Evolutionary conservation across 2,888 invertebrate genomes (phyloP), one percentile per base, ranked within the genome.

Genomic region (Acrobasis consociella): DNA sequence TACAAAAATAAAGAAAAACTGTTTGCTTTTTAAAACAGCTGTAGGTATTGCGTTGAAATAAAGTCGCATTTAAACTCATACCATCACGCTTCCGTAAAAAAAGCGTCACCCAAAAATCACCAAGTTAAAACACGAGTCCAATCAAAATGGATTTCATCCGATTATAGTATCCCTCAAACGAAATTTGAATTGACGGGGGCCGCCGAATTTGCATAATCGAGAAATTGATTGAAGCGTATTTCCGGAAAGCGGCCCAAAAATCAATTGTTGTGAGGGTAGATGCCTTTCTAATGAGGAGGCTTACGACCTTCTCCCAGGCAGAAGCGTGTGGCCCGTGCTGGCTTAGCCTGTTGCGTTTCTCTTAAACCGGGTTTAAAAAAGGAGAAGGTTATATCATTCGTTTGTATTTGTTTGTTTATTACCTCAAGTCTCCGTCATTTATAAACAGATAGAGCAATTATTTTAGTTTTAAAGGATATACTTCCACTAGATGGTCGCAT

Each of bases 151-250:
- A 78, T 77, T 79, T 82, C 74, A 78, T 80, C 82, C 80, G 78
- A 82, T 85, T 77, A 77, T 74, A 74, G 73, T 77, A 74, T 70
- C 70, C 75, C 74, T 73, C 70, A 72, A 74, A 74, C 70, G 70
- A 78, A 80, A 81, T 82, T 78, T 73, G 75, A 78, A 81, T 78
- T 78, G 85, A 80, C 80, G 76, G 76, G 71, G 82, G 81, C 79
- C 78, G 75, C 71, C 72, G 72, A 72, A 81, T 83, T 89, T 90
- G 81, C 89, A 90, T 91, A 88, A 89, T 89, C 89, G 87, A 83
- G 83, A 86, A 85, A 89, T 90, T 89, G 90, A 90, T 91, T 90
- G 90, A 82, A 84, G 86, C 87, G 84, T 86, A 81, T 83, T 82
- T 78, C 72, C 77, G 75, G 75, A 80, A 83, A 85, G 83, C 81